Conservation (phyloP, 1,140 invertebrate species). For the Asbolus verrucosus region DNA sequence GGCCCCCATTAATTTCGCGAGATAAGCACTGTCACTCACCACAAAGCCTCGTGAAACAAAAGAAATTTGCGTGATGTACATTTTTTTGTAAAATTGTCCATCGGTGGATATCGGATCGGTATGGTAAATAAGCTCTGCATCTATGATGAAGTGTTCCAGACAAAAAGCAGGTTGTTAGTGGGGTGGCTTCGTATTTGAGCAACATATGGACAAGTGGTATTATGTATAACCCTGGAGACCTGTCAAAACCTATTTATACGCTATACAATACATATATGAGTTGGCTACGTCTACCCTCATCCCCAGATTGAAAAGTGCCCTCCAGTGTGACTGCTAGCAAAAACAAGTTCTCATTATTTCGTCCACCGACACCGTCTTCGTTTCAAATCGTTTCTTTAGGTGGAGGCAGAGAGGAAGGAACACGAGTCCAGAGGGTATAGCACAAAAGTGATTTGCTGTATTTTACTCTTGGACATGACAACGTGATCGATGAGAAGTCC, state of each 20-base stretch:
- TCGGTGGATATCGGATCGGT: neutral
- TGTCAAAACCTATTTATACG: constrained; percentile 60
- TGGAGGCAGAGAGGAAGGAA: neutral
- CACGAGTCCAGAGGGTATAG: constrained; percentile 27
- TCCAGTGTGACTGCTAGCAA: constrained; percentile 36
- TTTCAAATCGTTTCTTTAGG: constrained; percentile 2
- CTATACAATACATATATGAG: constrained; percentile 56
- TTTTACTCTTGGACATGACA: constrained; percentile 42
- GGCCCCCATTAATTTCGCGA: constrained; percentile 7
- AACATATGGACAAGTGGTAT: constrained; percentile 63
- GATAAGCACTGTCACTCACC: constrained; percentile 26
- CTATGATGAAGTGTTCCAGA: constrained; percentile 22
- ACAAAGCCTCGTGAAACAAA: constrained; percentile 20
- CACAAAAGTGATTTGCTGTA: constrained; percentile 47
- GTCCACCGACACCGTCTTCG: constrained; percentile 5
- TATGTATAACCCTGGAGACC: constrained; percentile 60
- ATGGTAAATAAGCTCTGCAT: constrained; percentile 21
- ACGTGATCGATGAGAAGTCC: constrained; percentile 45
- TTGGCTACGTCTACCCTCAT: constrained; percentile 18
- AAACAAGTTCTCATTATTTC: constrained; percentile 16
- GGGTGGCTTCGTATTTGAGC: constrained; percentile 40
- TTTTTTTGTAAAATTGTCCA: constrained; percentile 11
- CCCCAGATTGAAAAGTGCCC: constrained; percentile 34
- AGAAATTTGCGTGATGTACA: neutral
- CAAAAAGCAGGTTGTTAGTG: constrained; percentile 39